These are phyloP conservation scores for Myrmophylax atrothorax DNA, from an alignment of 2,113 vertebrate genomes.

Conservation along the genomic window DNA sequence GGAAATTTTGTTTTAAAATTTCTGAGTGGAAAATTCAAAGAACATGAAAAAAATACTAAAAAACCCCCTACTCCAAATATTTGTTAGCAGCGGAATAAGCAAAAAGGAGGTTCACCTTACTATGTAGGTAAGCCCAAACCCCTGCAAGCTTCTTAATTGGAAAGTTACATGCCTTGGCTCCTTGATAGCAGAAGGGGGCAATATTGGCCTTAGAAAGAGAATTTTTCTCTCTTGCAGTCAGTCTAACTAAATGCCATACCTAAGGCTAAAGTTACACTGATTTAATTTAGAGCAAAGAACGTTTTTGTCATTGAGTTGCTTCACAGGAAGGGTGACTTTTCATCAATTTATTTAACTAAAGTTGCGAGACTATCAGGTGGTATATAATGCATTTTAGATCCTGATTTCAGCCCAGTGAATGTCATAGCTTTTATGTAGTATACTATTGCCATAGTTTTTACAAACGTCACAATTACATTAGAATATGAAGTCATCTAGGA, in stretches of 20 bases:
- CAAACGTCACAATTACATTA: neutral
- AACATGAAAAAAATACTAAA: accelerated
- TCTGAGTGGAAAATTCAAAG: neutral
- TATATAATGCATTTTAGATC: neutral
- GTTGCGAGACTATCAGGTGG: neutral
- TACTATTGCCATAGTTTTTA: neutral
- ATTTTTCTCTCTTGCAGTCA: neutral
- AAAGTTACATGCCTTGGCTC: neutral
- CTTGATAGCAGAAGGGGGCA: constrained; percentile 49
- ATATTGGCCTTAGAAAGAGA: constrained; percentile 18
- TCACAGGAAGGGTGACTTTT: neutral
- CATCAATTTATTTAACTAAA: neutral
- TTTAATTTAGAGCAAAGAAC: neutral
- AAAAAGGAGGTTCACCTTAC: neutral
- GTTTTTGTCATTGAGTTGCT: neutral
- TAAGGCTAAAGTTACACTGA: neutral
- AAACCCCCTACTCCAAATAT: neutral
- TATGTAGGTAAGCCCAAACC: accelerated
- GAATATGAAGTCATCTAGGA: neutral
- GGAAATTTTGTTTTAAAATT: neutral
- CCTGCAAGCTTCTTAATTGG: neutral
- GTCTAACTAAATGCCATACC: too few species aligned
- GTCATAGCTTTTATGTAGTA: neutral
- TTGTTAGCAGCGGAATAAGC: neutral
- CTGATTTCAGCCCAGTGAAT: neutral